phyloP scores from a whole-genome alignment of 2,888 invertebrate species.

The Nezara viridula region DNA sequence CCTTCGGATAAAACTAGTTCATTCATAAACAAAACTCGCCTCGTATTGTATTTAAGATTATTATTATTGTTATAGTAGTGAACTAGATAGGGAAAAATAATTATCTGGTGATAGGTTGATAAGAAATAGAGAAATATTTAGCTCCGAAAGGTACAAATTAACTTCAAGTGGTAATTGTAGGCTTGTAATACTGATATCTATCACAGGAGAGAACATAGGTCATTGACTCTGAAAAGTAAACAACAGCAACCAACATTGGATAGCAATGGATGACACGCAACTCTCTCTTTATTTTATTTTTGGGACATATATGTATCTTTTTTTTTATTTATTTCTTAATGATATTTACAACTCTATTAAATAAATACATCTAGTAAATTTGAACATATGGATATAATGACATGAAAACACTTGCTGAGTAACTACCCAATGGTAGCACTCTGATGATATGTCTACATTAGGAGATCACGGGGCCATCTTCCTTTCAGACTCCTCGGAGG shows the following conservation, averaged over 20 bases:
- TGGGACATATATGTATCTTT: too few species aligned
- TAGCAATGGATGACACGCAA: background rate
- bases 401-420: too few species aligned
- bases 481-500: too few species aligned
- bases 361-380: too few species aligned
- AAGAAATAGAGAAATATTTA: conserved; percentile 17
- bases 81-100: background rate
- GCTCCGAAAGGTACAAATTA: background rate
- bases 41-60: background rate
- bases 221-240: background rate
- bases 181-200: background rate
- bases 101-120: background rate
- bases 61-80: background rate
- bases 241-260: background rate
- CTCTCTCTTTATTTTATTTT: too few species aligned
- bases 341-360: too few species aligned
- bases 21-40: background rate
- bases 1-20: background rate
- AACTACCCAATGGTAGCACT: too few species aligned
- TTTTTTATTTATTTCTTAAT: too few species aligned
- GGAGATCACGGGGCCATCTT: too few species aligned
- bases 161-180: background rate
- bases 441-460: too few species aligned
- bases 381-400: too few species aligned
- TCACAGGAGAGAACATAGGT: background rate